Percentiles rank a stretch among this genome's conserved stretches.
Evolutionary conservation across 64 coral and sea anemone species (phyloP).

Genomic region (Montipora foliosa): DNA sequence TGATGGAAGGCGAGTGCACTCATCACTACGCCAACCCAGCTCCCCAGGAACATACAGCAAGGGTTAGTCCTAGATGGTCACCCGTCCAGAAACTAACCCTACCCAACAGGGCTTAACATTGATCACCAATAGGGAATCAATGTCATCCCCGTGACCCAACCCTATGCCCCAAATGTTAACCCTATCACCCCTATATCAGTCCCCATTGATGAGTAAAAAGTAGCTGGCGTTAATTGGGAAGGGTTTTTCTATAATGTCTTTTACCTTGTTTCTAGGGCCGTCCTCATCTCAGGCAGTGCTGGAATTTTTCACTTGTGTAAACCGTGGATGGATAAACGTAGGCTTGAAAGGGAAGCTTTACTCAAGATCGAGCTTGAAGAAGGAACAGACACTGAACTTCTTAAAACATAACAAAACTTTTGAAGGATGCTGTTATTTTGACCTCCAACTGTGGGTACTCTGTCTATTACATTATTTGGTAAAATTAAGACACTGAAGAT

Average conservation of each 20-base stretch:
- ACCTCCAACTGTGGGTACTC: not conserved
- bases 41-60: no score
- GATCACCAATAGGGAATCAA: no score
- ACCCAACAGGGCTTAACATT: no score
- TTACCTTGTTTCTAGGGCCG: not conserved
- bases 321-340: constrained; percentile 86
- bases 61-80: no score
- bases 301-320: constrained; percentile 86
- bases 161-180: no score
- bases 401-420: not conserved
- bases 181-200: no score
- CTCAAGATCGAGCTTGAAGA: constrained; percentile 11
- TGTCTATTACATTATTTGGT: not conserved
- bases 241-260: not conserved
- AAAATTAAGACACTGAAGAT: not conserved
- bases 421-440: not conserved
- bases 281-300: constrained; percentile 44
- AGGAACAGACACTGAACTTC: constrained; percentile 1
- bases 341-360: constrained; percentile 75
- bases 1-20: no score
- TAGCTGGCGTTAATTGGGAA: no score
- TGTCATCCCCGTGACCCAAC: no score
- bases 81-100: no score
- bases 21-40: no score
- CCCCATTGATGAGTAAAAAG: no score